These are phyloP conservation scores for Capreolus pygargus DNA, from an alignment of 2,113 vertebrate species.

Conservation along the genomic window DNA sequence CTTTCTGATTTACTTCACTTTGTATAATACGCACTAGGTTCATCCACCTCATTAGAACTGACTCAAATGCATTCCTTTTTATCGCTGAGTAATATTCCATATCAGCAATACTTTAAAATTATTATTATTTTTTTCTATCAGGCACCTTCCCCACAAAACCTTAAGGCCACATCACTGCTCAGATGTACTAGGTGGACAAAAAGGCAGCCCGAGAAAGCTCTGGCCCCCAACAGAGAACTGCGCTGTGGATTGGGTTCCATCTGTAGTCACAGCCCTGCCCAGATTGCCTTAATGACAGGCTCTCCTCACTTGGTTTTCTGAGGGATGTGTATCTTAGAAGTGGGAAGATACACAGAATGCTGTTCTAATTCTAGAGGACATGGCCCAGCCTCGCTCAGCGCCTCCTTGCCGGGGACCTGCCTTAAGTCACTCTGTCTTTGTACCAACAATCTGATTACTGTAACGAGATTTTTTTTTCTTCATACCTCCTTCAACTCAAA, in stretches of 20 bases:
- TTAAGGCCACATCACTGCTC: neutral
- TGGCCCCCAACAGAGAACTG: neutral
- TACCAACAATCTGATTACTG: constrained; percentile 15
- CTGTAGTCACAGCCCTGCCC: neutral
- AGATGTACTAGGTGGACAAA: neutral
- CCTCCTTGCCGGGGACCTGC: neutral
- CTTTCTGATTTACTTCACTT: neutral
- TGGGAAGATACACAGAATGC: constrained; percentile 29
- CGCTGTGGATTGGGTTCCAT: neutral
- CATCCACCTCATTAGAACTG: neutral
- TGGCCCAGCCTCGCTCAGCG: neutral
- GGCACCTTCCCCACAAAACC: constrained; percentile 17
- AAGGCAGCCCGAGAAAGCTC: neutral
- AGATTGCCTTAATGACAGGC: constrained; percentile 23
- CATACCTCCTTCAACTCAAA: neutral
- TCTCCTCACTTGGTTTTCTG: neutral
- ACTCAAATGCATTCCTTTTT: neutral
- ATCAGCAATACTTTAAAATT: neutral
- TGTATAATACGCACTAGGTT: neutral
- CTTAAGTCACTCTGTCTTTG: constrained; percentile 4
- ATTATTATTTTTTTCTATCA: neutral
- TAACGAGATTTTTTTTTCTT: neutral
- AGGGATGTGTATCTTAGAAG: neutral
- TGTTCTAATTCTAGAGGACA: neutral
- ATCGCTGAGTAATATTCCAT: neutral